Percentiles rank a stretch among this genome's conserved stretches.
Conservation (phyloP, 1,140 invertebrate genomes). For the Papilio machaon region DNA sequence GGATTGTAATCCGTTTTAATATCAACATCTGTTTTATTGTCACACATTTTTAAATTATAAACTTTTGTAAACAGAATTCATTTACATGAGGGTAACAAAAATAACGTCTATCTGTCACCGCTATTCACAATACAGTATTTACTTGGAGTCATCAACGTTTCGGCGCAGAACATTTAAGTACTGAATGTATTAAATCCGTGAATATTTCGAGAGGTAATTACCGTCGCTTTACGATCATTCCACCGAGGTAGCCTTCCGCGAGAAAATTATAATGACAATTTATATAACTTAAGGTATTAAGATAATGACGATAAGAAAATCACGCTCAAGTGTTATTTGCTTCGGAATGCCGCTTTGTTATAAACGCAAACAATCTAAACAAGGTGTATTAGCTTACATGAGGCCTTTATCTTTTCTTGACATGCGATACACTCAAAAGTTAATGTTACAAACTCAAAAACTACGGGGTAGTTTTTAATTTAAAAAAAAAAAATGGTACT, state of each 20-base stretch:
- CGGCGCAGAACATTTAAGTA: slow-evolving; percentile 1
- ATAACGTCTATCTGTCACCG: slow-evolving; percentile 27
- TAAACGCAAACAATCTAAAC: slow-evolving; percentile 25
- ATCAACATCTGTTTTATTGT: slow-evolving; percentile 42
- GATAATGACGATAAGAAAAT: slow-evolving; percentile 52
- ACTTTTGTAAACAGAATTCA: slow-evolving; percentile 22
- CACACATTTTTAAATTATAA: slow-evolving; percentile 41
- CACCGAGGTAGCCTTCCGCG: slow-evolving; percentile 18
- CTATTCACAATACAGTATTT: slow-evolving; percentile 23
- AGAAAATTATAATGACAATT: slow-evolving; percentile 32
- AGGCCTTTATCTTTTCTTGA: background rate
- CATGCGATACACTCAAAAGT: background rate
- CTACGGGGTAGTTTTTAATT: no score
- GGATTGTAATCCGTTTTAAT: slow-evolving; percentile 84
- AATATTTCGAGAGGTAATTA: background rate
- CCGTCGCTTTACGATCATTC: slow-evolving; percentile 1
- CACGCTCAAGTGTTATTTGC: slow-evolving; percentile 40
- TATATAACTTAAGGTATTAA: slow-evolving; percentile 47
- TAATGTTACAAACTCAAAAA: background rate
- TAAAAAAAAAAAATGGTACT: no score
- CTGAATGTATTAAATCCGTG: slow-evolving; percentile 12
- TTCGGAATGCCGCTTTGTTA: slow-evolving; percentile 35
- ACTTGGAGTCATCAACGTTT: slow-evolving; percentile 18
- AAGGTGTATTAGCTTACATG: slow-evolving; percentile 14
- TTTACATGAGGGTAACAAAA: slow-evolving; percentile 14